A percentile compares a stretch with the other conserved stretches of the same genome.
Conservation (phyloP, 2,888 invertebrate species). For the Hydriomena furcata region DNA sequence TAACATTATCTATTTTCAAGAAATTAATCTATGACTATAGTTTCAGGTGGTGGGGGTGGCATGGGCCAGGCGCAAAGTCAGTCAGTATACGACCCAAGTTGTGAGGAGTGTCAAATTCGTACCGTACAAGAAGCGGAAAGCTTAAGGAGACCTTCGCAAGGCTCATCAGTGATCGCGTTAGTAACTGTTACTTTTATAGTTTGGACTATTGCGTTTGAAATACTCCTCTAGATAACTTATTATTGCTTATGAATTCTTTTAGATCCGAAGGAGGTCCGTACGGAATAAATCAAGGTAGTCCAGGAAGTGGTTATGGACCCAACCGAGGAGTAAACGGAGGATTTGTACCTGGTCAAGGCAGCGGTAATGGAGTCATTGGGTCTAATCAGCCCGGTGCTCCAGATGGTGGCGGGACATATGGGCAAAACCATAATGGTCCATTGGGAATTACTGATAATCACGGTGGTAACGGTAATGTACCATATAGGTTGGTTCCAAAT, state of each 20-base stretch:
- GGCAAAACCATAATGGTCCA: neutral
- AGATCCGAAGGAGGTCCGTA: slow-evolving; percentile 30
- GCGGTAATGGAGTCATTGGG: neutral
- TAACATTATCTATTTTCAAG: neutral
- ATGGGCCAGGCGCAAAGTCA: slow-evolving; percentile 96
- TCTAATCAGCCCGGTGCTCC: slow-evolving; percentile 6
- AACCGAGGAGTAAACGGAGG: slow-evolving; percentile 17
- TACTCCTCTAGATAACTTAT: no score
- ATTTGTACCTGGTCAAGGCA: slow-evolving; percentile 17
- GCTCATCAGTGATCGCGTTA: slow-evolving; percentile 33
- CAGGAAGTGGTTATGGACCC: slow-evolving; percentile 24
- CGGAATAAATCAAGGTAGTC: slow-evolving; percentile 25
- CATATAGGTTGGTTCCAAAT: slow-evolving; percentile 16
- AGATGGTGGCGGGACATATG: neutral
- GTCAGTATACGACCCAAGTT: slow-evolving; percentile 86
- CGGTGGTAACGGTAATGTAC: slow-evolving; percentile 5
- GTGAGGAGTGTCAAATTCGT: slow-evolving; percentile 85
- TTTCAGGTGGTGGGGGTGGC: slow-evolving; percentile 89
- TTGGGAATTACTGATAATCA: slow-evolving; percentile 2
- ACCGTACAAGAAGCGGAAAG: slow-evolving; percentile 51
- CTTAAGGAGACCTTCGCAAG: slow-evolving; percentile 43
- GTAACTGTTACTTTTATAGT: slow-evolving; percentile 22
- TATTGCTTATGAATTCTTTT: slow-evolving; percentile 21
- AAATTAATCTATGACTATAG: slow-evolving; percentile 9
- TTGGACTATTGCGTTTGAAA: neutral